Evolutionary conservation across 2,797 vertebrate species (phyloP), one percentile per base, ranked within the genome.

Genomic region (Melanogrammus aeglefinus): DNA sequence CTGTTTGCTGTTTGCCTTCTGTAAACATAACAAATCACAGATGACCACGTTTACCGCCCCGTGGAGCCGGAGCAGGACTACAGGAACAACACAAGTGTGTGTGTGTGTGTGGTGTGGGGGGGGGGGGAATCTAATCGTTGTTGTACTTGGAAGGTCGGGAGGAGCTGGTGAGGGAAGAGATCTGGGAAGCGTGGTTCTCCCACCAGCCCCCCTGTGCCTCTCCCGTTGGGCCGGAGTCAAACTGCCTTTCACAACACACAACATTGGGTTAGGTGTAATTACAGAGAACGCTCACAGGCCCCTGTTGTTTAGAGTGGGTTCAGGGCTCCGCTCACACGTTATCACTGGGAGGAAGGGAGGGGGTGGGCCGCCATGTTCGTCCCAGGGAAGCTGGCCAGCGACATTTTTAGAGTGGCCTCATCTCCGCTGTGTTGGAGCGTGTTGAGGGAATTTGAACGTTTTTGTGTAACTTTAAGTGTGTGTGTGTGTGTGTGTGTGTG

Each of bases 1-100:
- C 86, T 91, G 84, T 89, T 90, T 92, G 86, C 86, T 87, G 82
- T 87, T 90, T 88, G 84, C 82, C 78, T 82, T 86, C 80, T 82
- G 77, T 78, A 87, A 91, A 85, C 86, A 88, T 80, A 87, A 89
- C 84, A 86, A 79, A 88, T 79, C 80, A 82, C 90, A 90, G 85
- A 88, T 87, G 90, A 89, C 89, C 82, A 38, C 16, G 80, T 87
- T 90, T 88, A 89, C 82, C 87, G 83, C 78, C 82, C 66, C 7
- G 5, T 18, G 57, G 7, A 63, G 57, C 57, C n/a, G n/a, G 47
- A 14, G 47, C 6, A 79, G 83, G 39, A 84, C 87, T 88, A 87
- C 85, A 82, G 89, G 78, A 33, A 35, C 57, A 83, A 79, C 44
- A 80, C 76, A 88, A 90, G 31, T 29, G 31, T 2, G 31, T 2